Evolutionary conservation across 2,113 vertebrate genomes (phyloP).

Genomic region (Solea senegalensis): DNA sequence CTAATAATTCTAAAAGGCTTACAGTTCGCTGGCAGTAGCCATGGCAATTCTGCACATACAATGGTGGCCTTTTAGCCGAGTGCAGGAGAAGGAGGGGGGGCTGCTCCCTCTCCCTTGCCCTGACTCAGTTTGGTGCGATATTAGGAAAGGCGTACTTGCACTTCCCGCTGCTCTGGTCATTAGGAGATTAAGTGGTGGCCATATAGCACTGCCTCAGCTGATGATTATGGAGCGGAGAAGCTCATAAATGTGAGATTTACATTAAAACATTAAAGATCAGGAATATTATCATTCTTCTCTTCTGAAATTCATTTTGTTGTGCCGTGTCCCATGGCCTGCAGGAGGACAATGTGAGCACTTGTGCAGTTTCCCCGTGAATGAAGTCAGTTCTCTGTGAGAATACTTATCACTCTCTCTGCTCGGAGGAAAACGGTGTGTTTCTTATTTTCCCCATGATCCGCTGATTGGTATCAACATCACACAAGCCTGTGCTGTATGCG

Average conservation of each 20-base stretch:
- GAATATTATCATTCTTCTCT: no score
- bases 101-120: conserved; percentile 24
- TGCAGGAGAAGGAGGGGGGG: conserved; percentile 28
- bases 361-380: conserved; percentile 16
- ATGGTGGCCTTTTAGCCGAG: conserved; percentile 83
- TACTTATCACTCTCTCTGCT: conserved; percentile 14
- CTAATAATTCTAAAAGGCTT: conserved; percentile 88
- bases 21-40: conserved; percentile 86
- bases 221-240: conserved; percentile 22
- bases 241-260: background rate
- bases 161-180: conserved; percentile 69
- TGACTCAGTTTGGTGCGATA: conserved; percentile 66
- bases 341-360: conserved; percentile 22
- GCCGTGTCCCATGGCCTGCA: conserved; percentile 15
- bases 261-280: background rate
- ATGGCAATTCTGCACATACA: conserved; percentile 86
- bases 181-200: conserved; percentile 58
- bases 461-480: conserved; percentile 51
- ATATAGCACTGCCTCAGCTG: conserved; percentile 33
- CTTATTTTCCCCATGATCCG: conserved; percentile 57
- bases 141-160: conserved; percentile 68
- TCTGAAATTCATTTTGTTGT: conserved; percentile 2
- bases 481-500: conserved; percentile 21
- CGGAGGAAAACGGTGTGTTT: conserved; percentile 34
- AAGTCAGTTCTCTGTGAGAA: conserved; percentile 13